Conservation (phyloP, 2,113 vertebrate species). For the Elanoides forficatus region DNA sequence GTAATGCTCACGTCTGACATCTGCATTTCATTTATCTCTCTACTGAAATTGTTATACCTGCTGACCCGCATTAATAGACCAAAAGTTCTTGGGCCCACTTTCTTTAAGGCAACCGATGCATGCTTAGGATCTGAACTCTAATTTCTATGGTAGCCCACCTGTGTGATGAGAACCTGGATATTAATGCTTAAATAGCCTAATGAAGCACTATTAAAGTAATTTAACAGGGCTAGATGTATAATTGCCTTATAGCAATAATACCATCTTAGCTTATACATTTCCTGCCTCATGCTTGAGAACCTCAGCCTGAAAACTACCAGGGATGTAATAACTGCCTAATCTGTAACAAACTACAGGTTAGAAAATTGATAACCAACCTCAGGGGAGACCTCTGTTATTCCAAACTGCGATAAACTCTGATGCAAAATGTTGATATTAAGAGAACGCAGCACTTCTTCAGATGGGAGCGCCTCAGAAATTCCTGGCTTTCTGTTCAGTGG, state of each 20-base stretch:
- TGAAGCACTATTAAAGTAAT: background rate
- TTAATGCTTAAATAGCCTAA: background rate
- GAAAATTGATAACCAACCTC: constrained; percentile 77
- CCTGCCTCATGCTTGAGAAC: background rate
- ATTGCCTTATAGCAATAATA: background rate
- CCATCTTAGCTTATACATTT: background rate
- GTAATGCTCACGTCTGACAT: background rate
- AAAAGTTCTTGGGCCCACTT: background rate
- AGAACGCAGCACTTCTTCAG: constrained; percentile 89
- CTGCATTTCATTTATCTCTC: background rate
- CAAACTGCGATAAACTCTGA: constrained; percentile 85
- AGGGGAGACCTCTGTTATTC: constrained; percentile 87
- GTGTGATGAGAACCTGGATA: background rate
- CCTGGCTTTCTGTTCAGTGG: constrained; percentile 79
- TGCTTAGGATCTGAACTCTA: background rate
- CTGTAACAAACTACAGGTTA: background rate
- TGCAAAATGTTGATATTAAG: constrained; percentile 88
- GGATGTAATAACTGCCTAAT: background rate
- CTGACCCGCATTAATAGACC: fast-evolving
- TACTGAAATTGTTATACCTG: background rate
- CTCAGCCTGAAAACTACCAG: background rate
- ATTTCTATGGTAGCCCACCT: background rate
- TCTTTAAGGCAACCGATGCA: background rate
- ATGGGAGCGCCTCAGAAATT: constrained; percentile 76
- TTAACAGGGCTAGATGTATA: background rate